Evolutionary conservation across 2,797 vertebrate species (phyloP).

Genomic region (Karalla daura): DNA sequence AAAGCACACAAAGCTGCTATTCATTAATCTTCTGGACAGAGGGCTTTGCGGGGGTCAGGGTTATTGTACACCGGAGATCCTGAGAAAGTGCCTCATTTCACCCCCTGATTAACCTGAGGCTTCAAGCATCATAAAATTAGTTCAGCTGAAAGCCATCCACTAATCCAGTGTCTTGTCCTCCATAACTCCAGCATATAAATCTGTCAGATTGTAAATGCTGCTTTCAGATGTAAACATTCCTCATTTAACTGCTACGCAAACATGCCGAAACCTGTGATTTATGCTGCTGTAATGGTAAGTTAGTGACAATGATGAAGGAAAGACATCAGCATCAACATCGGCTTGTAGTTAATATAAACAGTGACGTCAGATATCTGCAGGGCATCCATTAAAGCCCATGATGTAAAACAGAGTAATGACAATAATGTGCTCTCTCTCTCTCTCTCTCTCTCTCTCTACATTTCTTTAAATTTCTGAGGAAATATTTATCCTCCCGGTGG

Average conservation of each 20-base stretch:
- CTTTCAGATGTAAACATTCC: slow-evolving; percentile 20
- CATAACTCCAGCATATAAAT: slow-evolving; percentile 49
- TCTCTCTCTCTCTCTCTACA: no score
- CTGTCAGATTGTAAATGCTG: slow-evolving; percentile 29
- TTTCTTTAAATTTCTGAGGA: neutral
- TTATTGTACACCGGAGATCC: slow-evolving; percentile 52
- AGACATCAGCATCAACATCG: slow-evolving; percentile 24
- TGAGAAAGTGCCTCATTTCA: slow-evolving; percentile 66
- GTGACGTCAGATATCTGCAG: slow-evolving; percentile 11
- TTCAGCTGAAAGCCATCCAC: slow-evolving; percentile 60
- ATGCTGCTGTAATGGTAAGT: slow-evolving; percentile 7
- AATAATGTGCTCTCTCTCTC: neutral
- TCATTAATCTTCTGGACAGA: slow-evolving; percentile 59
- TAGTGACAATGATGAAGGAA: slow-evolving; percentile 10
- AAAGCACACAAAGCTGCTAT: slow-evolving; percentile 5
- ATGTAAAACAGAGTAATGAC: neutral
- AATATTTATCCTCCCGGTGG: neutral
- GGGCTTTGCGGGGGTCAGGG: slow-evolving; percentile 45
- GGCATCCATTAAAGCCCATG: slow-evolving; percentile 3
- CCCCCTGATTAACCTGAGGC: slow-evolving; percentile 63
- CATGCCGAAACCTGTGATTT: slow-evolving; percentile 23
- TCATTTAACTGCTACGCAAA: slow-evolving; percentile 31
- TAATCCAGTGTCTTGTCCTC: slow-evolving; percentile 45
- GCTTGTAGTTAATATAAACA: slow-evolving; percentile 36
- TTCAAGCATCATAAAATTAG: slow-evolving; percentile 66